A percentile compares a stretch with the other conserved stretches of the same genome.
phyloP scores from a whole-genome alignment of 2,113 vertebrate genomes.

The Phrynosoma blainvillii region DNA sequence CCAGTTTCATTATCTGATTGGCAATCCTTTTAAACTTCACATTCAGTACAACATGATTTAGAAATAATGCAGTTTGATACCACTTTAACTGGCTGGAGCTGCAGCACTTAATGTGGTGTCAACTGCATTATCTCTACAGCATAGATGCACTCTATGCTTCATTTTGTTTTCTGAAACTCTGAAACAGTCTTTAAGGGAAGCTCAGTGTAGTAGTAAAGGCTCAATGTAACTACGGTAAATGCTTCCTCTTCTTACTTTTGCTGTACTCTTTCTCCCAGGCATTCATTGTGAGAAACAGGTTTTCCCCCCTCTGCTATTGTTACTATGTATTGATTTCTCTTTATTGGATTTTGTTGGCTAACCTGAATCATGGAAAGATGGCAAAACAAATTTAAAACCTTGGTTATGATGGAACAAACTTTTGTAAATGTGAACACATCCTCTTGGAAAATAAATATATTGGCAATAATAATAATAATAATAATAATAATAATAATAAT shows the following conservation, averaged over 20 bases:
- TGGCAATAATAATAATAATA: neutral
- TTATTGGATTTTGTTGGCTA: conserved; percentile 51
- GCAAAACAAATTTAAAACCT: conserved; percentile 36
- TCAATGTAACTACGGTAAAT: neutral
- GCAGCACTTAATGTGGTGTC: no score
- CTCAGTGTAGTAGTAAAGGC: no score
- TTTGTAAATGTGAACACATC: neutral
- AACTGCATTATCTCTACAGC: no score
- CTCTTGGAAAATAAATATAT: conserved; percentile 25
- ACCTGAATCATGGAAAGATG: conserved; percentile 35
- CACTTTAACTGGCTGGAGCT: no score
- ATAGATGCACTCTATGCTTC: no score
- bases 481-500: no score
- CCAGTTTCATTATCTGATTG: neutral
- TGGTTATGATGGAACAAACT: conserved; percentile 18
- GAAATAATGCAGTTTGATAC: no score
- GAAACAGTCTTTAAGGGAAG: no score
- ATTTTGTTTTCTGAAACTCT: no score
- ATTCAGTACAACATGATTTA: neutral
- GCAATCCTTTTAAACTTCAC: neutral
- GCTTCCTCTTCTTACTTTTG: conserved; percentile 21
- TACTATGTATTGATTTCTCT: conserved; percentile 44
- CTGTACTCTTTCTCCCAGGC: conserved; percentile 9
- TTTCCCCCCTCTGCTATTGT: neutral
- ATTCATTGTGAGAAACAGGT: conserved; percentile 35